These are phyloP conservation scores for Papilio machaon DNA, from an alignment of 1,140 invertebrate species.

Conservation along the genomic window DNA sequence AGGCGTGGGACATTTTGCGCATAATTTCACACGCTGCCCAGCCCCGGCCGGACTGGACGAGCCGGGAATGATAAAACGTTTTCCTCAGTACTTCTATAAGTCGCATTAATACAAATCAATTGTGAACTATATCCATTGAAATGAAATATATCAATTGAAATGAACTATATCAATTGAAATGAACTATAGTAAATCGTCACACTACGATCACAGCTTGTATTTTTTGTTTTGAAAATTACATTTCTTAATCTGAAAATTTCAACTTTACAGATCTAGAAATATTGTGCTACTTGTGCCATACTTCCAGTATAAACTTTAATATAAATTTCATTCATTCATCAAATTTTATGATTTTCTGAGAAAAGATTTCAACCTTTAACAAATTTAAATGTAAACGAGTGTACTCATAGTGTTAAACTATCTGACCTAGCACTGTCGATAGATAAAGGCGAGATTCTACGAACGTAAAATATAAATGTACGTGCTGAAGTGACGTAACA, in stretches of 20 bases:
- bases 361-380: too few relatives aligned
- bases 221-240: too few relatives aligned
- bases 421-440: not conserved
- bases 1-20: conserved; percentile 71
- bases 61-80: conserved; percentile 32
- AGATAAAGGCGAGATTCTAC: conserved; percentile 18
- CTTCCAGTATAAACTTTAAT: too few relatives aligned
- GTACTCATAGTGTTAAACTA: not conserved
- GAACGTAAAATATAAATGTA: conserved; percentile 46
- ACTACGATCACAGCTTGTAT: too few relatives aligned
- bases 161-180: not conserved
- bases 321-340: too few relatives aligned
- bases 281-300: too few relatives aligned
- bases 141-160: not conserved
- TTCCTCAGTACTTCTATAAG: not conserved
- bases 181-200: not conserved
- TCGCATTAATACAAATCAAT: conserved; percentile 27
- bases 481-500: conserved; percentile 55
- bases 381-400: not conserved
- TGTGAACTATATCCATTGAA: not conserved
- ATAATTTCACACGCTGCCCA: conserved; percentile 65
- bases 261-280: too few relatives aligned
- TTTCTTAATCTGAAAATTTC: too few relatives aligned
- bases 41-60: not conserved
- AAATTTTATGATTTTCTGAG: too few relatives aligned